Conservation (phyloP, 1,140 invertebrate species). For the Drosophila subobscura region DNA sequence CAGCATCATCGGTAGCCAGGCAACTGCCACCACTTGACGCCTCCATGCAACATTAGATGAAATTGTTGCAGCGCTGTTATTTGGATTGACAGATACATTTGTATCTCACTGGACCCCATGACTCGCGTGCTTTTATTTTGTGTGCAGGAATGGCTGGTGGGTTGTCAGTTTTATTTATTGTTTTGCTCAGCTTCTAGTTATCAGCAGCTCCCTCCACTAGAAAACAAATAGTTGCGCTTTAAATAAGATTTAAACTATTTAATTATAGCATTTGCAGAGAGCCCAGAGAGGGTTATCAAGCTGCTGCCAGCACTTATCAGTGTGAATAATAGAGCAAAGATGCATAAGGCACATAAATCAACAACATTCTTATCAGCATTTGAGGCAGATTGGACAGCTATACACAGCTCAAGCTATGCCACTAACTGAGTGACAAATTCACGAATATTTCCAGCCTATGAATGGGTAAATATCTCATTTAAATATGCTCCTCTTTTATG, state of each 20-base stretch:
- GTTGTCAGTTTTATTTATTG: constrained; percentile 23
- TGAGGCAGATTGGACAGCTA: no score
- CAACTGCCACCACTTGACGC: constrained; percentile 19
- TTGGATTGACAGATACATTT: constrained; percentile 48
- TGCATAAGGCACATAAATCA: background rate
- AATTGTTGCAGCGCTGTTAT: constrained; percentile 45
- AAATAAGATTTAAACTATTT: constrained; percentile 16
- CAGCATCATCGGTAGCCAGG: constrained; percentile 13
- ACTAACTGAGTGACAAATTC: no score
- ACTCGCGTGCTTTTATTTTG: constrained; percentile 5
- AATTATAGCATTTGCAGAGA: background rate
- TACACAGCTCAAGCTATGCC: no score
- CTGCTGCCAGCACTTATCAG: constrained; percentile 19
- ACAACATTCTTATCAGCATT: background rate
- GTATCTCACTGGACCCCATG: constrained; percentile 27
- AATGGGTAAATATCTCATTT: no score
- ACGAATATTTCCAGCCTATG: no score
- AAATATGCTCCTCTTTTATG: no score
- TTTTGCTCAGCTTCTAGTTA: constrained; percentile 19
- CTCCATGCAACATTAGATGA: constrained; percentile 37
- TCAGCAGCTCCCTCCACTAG: constrained; percentile 26
- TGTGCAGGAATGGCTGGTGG: background rate
- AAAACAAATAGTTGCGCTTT: constrained; percentile 14
- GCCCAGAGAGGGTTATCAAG: constrained; percentile 13
- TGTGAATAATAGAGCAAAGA: constrained; percentile 9